Percentiles rank a stretch among this genome's conserved stretches.
Evolutionary conservation across 2,888 invertebrate genomes (phyloP).

Genomic region (Polyommatus iphigenia): DNA sequence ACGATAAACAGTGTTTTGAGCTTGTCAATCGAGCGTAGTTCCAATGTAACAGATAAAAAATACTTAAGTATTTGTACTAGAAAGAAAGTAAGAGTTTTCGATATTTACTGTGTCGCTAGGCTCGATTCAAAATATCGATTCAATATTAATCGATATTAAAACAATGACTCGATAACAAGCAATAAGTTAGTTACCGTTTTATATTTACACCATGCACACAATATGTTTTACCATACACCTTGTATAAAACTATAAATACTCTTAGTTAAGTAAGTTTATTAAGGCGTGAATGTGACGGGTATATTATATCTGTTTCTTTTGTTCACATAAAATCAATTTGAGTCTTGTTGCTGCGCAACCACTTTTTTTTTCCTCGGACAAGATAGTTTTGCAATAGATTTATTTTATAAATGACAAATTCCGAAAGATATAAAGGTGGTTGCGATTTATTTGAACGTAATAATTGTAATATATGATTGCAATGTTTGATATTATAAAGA

Average conservation of each 20-base stretch:
- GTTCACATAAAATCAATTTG: no score
- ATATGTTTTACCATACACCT: not conserved
- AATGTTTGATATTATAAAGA: not conserved
- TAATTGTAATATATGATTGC: not conserved
- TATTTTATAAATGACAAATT: no score
- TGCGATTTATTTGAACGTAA: not conserved
- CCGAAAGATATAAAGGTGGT: not conserved
- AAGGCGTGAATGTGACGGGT: not conserved
- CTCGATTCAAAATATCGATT: not conserved
- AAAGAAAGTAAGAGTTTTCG: no score
- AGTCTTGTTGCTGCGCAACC: no score
- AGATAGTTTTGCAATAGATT: no score
- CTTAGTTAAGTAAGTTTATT: not conserved
- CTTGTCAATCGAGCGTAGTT: no score
- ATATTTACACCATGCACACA: not conserved
- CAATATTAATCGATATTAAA: not conserved
- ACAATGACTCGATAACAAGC: not conserved
- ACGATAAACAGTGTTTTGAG: no score
- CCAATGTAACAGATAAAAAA: no score
- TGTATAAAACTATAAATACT: slow-evolving; percentile 6
- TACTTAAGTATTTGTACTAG: no score
- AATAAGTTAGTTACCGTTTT: not conserved
- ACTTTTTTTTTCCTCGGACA: no score
- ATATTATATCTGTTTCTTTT: not conserved
- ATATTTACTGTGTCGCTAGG: no score